phyloP scores from a whole-genome alignment of 2,797 vertebrate species.

The Parauchenoglanis punctatus region DNA sequence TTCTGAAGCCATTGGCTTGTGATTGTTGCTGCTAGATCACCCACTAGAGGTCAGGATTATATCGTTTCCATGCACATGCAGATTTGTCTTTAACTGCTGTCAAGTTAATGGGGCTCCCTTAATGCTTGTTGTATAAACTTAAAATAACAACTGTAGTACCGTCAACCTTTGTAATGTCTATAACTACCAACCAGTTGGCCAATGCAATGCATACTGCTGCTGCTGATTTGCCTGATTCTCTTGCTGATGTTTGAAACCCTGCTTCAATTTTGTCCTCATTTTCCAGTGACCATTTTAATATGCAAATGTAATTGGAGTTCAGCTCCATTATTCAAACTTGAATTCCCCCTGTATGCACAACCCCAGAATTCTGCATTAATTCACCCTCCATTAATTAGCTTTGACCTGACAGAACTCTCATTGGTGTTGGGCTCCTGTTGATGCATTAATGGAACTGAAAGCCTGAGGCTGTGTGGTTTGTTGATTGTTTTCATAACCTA shows the following conservation, averaged over 20 bases:
- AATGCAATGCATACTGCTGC: too few species aligned
- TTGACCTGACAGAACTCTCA: slow-evolving; percentile 52
- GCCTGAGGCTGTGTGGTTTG: slow-evolving; percentile 2
- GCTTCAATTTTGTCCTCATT: slow-evolving; percentile 57
- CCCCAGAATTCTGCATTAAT: slow-evolving; percentile 73
- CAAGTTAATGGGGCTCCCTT: background rate
- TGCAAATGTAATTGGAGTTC: slow-evolving; percentile 81
- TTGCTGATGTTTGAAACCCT: slow-evolving; percentile 40
- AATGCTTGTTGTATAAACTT: background rate
- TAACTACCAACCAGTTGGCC: accelerated
- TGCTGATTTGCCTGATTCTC: background rate
- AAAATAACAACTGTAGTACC: background rate
- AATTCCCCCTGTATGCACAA: slow-evolving; percentile 59
- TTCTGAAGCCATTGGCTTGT: background rate
- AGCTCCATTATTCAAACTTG: slow-evolving; percentile 74
- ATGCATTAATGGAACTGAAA: slow-evolving; percentile 30
- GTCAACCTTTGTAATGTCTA: background rate
- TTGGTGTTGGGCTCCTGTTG: slow-evolving; percentile 35
- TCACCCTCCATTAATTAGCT: slow-evolving; percentile 73
- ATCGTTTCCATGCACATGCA: too few species aligned
- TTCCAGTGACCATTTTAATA: slow-evolving; percentile 72
- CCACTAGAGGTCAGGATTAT: slow-evolving; percentile 43
- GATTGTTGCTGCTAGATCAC: background rate
- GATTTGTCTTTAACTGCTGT: too few species aligned
- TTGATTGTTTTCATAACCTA: slow-evolving; percentile 2